Conservation (phyloP, 2,888 invertebrate genomes). For the Lypha dubia region DNA sequence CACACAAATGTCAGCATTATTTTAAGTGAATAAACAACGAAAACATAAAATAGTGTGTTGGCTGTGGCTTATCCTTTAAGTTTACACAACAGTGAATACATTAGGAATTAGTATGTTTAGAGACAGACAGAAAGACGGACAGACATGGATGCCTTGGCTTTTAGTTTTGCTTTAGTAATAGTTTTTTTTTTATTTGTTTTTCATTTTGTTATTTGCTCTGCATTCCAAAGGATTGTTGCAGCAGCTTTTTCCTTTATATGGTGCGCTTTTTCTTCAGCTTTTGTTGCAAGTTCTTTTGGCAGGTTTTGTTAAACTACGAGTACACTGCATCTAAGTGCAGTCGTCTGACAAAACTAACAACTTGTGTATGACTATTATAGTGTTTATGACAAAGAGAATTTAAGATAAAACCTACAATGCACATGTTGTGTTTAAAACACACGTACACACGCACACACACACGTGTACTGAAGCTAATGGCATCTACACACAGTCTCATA, state of each 20-base stretch:
- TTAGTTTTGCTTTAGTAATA: constrained; percentile 39
- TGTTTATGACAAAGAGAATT: constrained; percentile 61
- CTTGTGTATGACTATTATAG: constrained; percentile 50
- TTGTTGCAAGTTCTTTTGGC: not conserved
- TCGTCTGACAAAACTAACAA: constrained; percentile 55
- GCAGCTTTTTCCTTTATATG: not conserved
- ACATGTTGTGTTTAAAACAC: not conserved
- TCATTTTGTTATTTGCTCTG: constrained; percentile 46
- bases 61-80: constrained; percentile 69
- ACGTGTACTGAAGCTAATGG: not conserved
- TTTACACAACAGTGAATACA: constrained; percentile 64
- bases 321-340: constrained; percentile 22
- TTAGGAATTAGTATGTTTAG: constrained; percentile 53
- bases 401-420: constrained; percentile 45
- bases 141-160: constrained; percentile 29
- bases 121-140: no score
- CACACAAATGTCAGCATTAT: constrained; percentile 39
- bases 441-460: not conserved
- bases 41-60: constrained; percentile 31
- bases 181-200: constrained; percentile 25
- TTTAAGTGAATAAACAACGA: constrained; percentile 34
- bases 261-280: not conserved
- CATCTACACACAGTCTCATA: constrained; percentile 18
- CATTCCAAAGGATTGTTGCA: constrained; percentile 43
- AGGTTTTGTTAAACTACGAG: constrained; percentile 18